A percentile compares a stretch with the other conserved stretches of the same genome.
Conservation (phyloP, 2,888 invertebrate species). For the Priocnemis perturbator region DNA sequence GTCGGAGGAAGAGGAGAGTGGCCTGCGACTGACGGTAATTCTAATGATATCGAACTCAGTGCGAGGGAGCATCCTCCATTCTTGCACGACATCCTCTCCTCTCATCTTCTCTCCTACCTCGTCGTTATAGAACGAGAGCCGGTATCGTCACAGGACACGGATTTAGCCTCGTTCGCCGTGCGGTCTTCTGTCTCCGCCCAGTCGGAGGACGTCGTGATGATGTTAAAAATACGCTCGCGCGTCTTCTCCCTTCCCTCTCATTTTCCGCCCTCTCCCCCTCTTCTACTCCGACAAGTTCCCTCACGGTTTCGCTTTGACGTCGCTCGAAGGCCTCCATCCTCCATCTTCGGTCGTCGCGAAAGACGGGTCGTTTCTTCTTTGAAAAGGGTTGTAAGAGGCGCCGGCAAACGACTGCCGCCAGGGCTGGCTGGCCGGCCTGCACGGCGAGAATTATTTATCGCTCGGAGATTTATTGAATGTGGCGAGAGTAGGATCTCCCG, state of each 20-base stretch:
- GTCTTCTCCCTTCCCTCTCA: background rate
- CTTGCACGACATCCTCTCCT: conserved; percentile 32
- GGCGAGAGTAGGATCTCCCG: no score
- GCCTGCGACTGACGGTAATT: conserved; percentile 56
- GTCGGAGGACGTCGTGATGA: background rate
- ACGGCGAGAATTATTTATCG: conserved; percentile 4
- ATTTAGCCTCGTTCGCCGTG: background rate
- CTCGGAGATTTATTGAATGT: background rate
- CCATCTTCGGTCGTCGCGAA: no score
- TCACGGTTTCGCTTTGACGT: no score
- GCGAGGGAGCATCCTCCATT: conserved; percentile 49
- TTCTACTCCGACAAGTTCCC: background rate
- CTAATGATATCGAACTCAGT: conserved; percentile 47
- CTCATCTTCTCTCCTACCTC: background rate
- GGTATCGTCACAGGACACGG: no score
- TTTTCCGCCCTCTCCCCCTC: background rate
- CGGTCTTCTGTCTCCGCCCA: background rate
- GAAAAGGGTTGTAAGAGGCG: no score
- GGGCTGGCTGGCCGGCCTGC: background rate
- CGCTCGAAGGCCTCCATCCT: no score
- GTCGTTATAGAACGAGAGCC: no score
- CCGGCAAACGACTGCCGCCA: background rate
- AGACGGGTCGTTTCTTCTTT: background rate
- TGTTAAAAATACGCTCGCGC: background rate
- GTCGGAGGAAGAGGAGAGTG: conserved; percentile 18